phyloP scores from a whole-genome alignment of 2,113 vertebrate genomes.

The Rhinolophus sinicus region DNA sequence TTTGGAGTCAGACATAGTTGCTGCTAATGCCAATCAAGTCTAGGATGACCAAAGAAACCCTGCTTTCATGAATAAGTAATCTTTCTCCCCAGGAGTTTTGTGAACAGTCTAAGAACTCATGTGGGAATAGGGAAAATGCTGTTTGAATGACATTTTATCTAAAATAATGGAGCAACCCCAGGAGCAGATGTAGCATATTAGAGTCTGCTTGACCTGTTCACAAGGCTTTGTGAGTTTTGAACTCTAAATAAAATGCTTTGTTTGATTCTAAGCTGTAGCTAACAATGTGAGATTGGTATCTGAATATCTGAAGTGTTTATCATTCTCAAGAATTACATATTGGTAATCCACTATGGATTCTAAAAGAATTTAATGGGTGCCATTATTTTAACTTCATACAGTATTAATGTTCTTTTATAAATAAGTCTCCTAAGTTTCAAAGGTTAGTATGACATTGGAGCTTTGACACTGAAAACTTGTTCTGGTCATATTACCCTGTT shows the following conservation, averaged over 20 bases:
- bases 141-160: conserved; percentile 69
- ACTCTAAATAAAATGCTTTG: conserved; percentile 48
- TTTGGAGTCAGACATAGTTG: conserved; percentile 68
- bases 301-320: conserved; percentile 28
- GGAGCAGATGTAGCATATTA: conserved; percentile 60
- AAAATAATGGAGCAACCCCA: conserved; percentile 46
- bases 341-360: conserved; percentile 22
- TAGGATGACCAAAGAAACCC: conserved; percentile 72
- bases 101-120: conserved; percentile 58
- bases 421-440: not conserved
- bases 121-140: conserved; percentile 49
- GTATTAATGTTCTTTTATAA: conserved; percentile 8
- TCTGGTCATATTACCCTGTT: not conserved
- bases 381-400: conserved; percentile 53
- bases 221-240: conserved; percentile 47
- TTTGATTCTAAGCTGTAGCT: conserved; percentile 49
- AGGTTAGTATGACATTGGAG: not conserved
- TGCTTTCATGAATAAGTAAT: conserved; percentile 76
- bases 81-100: conserved; percentile 64
- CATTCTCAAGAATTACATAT: conserved; percentile 6
- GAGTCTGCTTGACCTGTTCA: conserved; percentile 59
- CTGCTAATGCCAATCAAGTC: conserved; percentile 73
- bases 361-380: not conserved
- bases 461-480: not conserved
- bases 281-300: conserved; percentile 4